A percentile compares a stretch with the other conserved stretches of the same genome.
phyloP scores from a whole-genome alignment of 2,888 invertebrate genomes.

The Papilio elwesi region DNA sequence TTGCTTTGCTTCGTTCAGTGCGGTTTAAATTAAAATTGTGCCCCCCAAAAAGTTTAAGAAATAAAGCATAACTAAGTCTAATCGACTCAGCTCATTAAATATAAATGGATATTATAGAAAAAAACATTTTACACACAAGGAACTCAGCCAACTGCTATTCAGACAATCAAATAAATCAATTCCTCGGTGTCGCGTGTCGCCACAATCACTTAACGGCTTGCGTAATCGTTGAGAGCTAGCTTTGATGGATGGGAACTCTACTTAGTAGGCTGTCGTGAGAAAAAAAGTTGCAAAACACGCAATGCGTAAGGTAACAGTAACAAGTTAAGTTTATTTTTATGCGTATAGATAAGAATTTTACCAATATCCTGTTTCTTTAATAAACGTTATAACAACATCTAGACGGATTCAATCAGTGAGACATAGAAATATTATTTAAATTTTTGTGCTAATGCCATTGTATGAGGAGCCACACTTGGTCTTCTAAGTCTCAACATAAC shows the following conservation, averaged over 20 bases:
- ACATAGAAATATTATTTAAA: too few relatives aligned
- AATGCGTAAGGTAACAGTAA: conserved; percentile 23
- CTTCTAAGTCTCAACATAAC: too few relatives aligned
- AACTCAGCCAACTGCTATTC: conserved; percentile 39
- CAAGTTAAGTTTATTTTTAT: conserved; percentile 16
- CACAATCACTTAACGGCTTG: conserved; percentile 49
- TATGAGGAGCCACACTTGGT: too few relatives aligned
- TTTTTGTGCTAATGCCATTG: too few relatives aligned
- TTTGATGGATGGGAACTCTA: conserved; percentile 43
- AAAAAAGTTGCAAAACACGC: conserved; percentile 20
- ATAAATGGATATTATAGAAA: neutral
- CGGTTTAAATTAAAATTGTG: too few relatives aligned
- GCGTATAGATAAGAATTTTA: conserved; percentile 3
- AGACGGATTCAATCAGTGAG: too few relatives aligned
- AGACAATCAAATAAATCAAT: conserved; percentile 48
- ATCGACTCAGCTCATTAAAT: neutral
- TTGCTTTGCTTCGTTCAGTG: too few relatives aligned
- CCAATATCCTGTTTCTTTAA: neutral
- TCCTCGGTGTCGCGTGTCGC: conserved; percentile 52
- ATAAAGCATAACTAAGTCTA: too few relatives aligned
- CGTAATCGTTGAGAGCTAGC: conserved; percentile 45
- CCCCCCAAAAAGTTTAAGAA: too few relatives aligned
- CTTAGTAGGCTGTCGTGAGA: conserved; percentile 33
- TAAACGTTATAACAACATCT: too few relatives aligned
- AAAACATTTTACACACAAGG: conserved; percentile 7